Base-by-base conservation (phyloP, 2,888 invertebrate genomes). In the Pedicia rivosa region DNA sequence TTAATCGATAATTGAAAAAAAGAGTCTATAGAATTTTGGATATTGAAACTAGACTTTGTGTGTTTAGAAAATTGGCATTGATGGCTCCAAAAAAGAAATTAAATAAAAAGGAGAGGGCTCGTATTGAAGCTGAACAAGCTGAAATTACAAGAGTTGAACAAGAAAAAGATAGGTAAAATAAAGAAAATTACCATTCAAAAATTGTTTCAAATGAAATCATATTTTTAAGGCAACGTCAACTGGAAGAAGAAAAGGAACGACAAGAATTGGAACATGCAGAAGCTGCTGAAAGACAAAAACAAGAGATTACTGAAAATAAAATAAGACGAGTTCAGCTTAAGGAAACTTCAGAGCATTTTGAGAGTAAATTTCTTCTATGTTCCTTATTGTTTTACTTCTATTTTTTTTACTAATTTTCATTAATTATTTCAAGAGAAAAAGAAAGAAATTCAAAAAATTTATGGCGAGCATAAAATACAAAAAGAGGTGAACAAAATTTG, bases 81-180 rank as follows among this genome's bases (percentile, higher is more conserved):
- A n/a, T n/a, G 59, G 55, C 57, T 9, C 54, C 55, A 5, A 63
- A 62, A 43, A 62, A 64, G 50, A 64, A 64, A 45, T 47, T 64
- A 5, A 55, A 60, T 3, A 64, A 64, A 46, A 62, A 62, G 45
- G 62, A 63, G 40, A 59, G 56, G 47, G 57, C 57, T 0, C 53
- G 56, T 5, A 42, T 62, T 5, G 62, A 62, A 46, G 59, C 58
- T 15, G 62, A 62, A 43, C 57, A 57, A 41, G 59, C 58, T 6
- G 64, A 64, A 43, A 40, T 62, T 34, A 41, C 59, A 19, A 55
- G 63, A 36, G 54, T 61, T 31, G 62, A 63, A 51, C 53, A 56
- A 56, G 63, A 63, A 44, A 56, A 53, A 39, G 62, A 63, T 42
- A 58, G 55, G 60, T 61, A 13, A 13, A 14, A 24, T 19, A 19